Evolutionary conservation across 2,888 invertebrate genomes (phyloP), one percentile per base, ranked within the genome.

Genomic region (Tetranychus piercei): DNA sequence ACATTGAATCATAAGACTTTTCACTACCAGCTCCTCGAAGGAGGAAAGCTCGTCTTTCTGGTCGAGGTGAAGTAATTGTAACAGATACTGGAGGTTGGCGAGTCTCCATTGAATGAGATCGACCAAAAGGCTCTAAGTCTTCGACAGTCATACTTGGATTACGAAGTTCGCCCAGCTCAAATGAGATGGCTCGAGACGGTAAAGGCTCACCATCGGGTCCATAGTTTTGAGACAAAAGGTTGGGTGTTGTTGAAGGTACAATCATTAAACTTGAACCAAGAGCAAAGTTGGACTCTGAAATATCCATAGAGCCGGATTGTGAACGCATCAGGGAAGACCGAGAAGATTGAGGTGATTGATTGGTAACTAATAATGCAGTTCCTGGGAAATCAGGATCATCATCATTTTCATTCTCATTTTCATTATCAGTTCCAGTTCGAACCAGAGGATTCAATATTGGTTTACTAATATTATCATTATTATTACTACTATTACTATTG

Each of bases 311-410:
- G 43, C 78, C 78, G 20, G 76, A 87, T 81, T 89, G 89, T 79
- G 89, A 89, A 80, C 89, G 89, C 75, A 88, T 88, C 18, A 89
- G 85, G 79, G 88, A 86, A 78, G 88, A 87, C 66, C 86, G 86
- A 45, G 82, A 82, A 43, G 82, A 84, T 55, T 84, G 81, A 6
- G 85, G 85, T 20, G 79, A 79, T 23, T 74, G 9, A 69, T 69
- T 73, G 71, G 73, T 64, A 18, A 67, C 67, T 44, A 73, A 66
- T 23, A 66, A 65, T 23, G 74, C 55, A 15, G 55, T 55, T 15
- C 11, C 9, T 15, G 55, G 55, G 55, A 55, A 55, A 55, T 55
- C 55, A 55, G 55, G 15, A 55, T 55, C 55, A 15, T 55, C 55
- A 6, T 55, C 55, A 34, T 34, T 34, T 34, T 34, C 34, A 34